Base-by-base conservation (phyloP, 2,888 invertebrate genomes). In the Acanthosepion esculentum region DNA sequence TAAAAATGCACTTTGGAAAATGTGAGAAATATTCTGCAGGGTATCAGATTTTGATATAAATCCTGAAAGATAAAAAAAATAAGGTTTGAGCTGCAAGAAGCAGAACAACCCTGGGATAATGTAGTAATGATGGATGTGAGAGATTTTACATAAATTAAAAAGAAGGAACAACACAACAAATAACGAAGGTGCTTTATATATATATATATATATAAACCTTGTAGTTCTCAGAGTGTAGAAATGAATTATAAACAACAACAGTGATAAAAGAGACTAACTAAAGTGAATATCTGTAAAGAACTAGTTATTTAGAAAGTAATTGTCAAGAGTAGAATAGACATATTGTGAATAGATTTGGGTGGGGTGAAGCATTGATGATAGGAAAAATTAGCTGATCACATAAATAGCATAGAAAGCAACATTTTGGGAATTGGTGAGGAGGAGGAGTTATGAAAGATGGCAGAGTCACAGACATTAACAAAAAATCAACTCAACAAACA, bases 31-130 rank as follows among this genome's bases (percentile, higher is more conserved):
- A 18, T n/a, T n/a, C 78, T 12, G 78, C n/a, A 78, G 78, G n/a
- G n/a, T 12, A 78, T 78, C 78, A n/a, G 78, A 78, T 23, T 59
- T 59, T 59, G 26, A 59, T 59, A 59, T 59, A n/a, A n/a, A 78
- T 33, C n/a, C 78, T 78, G 78, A 78, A 78, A 78, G 78, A 78
- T n/a, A 78, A 78, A 78, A 78, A 78, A 78, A 78, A n/a, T 64
- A 64, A 26, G n/a, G 78, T 78, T 78, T 78, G 78, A 78, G 78
- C n/a, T 78, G 78, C 15, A 78, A n/a, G 78, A 78, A 78, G n/a
- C n/a, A 78, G 15, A 78, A 59, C 59, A 33, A 33, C n/a, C 12
- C n/a, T n/a, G 78, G 15, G n/a, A 33, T 12, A 78, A n/a, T 78
- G 78, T 33, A 29, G n/a, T 15, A 15, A 78, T 78, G n/a, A 78